A percentile compares a stretch with the other conserved stretches of the same genome.
These are phyloP conservation scores for Petrocephalus zakoni DNA, from an alignment of 2,113 vertebrate species.

Conservation along the genomic window DNA sequence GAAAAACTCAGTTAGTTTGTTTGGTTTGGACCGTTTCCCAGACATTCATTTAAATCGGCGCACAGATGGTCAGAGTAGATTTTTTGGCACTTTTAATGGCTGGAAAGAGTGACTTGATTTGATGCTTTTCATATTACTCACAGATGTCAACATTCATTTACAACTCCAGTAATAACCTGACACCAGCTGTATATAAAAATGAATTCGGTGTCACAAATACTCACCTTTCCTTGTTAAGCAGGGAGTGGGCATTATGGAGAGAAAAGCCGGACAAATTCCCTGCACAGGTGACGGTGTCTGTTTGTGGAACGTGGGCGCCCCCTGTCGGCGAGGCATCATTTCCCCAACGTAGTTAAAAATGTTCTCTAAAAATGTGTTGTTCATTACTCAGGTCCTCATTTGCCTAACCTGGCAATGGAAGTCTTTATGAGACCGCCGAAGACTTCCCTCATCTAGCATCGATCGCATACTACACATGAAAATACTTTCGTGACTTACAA, in stretches of 20 bases:
- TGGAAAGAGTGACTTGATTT: conserved; percentile 24
- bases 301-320: not conserved
- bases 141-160: conserved; percentile 5
- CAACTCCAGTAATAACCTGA: not conserved
- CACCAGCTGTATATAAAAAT: not conserved
- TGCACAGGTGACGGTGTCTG: too few relatives aligned
- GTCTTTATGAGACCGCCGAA: not conserved
- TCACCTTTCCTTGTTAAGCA: not conserved
- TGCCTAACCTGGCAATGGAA: not conserved
- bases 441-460: not conserved
- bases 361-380: not conserved
- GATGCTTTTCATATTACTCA: conserved; percentile 22
- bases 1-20: conserved; percentile 11
- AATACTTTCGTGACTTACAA: not conserved
- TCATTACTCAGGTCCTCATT: not conserved
- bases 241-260: not conserved
- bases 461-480: not conserved
- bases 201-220: not conserved
- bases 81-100: conserved; percentile 15
- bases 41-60: conserved; percentile 21
- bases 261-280: not conserved
- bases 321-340: not conserved
- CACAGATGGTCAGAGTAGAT: conserved; percentile 22
- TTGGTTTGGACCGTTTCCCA: conserved; percentile 21
- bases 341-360: not conserved